phyloP scores from a whole-genome alignment of 2,888 invertebrate species.

The Machimus atricapillus region DNA sequence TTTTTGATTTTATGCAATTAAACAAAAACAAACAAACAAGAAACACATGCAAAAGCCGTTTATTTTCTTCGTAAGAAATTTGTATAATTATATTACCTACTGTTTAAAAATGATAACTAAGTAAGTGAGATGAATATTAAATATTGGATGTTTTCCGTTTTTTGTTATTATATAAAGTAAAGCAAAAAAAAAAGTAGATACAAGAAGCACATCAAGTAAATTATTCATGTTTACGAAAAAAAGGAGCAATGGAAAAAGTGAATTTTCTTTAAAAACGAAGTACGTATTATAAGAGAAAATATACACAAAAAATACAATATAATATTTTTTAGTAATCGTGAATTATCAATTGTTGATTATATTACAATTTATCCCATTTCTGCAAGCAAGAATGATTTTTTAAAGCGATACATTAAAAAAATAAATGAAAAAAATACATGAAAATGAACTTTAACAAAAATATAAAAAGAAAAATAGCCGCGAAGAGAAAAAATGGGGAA shows the following conservation, averaged over 20 bases:
- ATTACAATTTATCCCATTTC: not conserved
- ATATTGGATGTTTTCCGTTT: conserved; percentile 33
- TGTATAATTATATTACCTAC: conserved; percentile 28
- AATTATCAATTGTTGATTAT: conserved; percentile 23
- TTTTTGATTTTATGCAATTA: not conserved
- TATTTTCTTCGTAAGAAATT: conserved; percentile 16
- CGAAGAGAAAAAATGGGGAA: not conserved
- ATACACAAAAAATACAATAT: conserved; percentile 4
- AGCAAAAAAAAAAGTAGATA: conserved; percentile 4
- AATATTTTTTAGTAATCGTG: conserved; percentile 26
- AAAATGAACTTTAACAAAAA: not conserved
- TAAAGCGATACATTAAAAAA: not conserved
- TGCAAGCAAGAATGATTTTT: not conserved
- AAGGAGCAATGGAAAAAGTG: not conserved
- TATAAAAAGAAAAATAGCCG: not conserved
- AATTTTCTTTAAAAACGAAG: not conserved
- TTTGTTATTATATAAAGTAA: conserved; percentile 29
- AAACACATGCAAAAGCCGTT: not conserved
- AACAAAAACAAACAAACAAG: not conserved
- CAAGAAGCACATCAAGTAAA: conserved; percentile 23
- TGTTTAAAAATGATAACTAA: conserved; percentile 17
- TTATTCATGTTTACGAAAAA: conserved; percentile 27
- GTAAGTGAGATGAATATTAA: conserved; percentile 24
- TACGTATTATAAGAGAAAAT: not conserved
- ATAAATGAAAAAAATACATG: not conserved